phyloP scores from a whole-genome alignment of 2,113 vertebrate genomes.

The Okapia johnstoni region DNA sequence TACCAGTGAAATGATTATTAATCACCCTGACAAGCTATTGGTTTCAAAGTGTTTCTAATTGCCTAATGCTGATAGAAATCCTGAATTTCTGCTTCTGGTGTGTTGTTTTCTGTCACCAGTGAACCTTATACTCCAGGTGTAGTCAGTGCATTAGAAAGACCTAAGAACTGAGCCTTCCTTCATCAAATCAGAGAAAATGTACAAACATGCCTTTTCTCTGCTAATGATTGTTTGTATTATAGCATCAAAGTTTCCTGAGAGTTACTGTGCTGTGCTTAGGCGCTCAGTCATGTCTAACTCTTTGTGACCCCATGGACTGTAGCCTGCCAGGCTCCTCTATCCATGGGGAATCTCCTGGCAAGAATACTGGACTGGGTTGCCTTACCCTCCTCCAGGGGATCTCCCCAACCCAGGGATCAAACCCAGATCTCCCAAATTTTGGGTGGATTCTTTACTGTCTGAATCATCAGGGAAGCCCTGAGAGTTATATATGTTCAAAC shows the following conservation, averaged over 20 bases:
- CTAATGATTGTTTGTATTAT: not conserved
- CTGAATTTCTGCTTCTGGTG: not conserved
- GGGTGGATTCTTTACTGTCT: not conserved
- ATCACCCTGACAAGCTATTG: not conserved
- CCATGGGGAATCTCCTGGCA: not conserved
- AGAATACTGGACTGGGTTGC: not conserved
- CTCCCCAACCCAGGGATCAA: not conserved
- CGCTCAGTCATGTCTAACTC: not conserved
- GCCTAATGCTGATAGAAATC: not conserved
- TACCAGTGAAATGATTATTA: not conserved
- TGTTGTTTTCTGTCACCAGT: not conserved
- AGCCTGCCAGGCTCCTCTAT: not conserved
- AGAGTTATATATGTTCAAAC: not conserved
- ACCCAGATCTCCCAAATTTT: not conserved
- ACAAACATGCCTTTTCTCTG: not conserved
- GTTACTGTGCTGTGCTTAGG: not conserved
- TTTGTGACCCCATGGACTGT: not conserved
- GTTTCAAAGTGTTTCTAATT: not conserved
- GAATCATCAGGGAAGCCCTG: not conserved
- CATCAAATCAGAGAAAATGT: not conserved
- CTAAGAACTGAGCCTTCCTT: not conserved
- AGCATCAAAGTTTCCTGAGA: not conserved
- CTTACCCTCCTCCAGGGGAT: not conserved
- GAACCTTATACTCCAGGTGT: not conserved
- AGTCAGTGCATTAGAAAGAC: not conserved